A percentile compares a stretch with the other conserved stretches of the same genome.
These are phyloP conservation scores for Malurus elegans DNA, from an alignment of 2,113 vertebrate genomes.

Conservation along the genomic window DNA sequence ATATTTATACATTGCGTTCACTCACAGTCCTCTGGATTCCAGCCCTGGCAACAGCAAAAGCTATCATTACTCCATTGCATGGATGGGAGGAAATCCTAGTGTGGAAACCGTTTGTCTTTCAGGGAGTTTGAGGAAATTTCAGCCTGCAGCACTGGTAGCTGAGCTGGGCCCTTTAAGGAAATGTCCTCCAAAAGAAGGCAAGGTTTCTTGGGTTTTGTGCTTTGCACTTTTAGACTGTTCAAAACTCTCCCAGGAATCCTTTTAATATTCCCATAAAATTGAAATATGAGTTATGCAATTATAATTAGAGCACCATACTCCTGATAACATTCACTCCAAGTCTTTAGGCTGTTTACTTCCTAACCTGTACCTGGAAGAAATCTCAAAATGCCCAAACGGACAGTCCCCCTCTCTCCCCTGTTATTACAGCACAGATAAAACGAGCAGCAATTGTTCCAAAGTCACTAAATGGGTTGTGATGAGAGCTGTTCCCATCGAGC, in stretches of 20 bases:
- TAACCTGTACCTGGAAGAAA: background rate
- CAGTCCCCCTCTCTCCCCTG: background rate
- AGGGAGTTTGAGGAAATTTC: background rate
- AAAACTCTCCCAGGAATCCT: constrained; percentile 58
- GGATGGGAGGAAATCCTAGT: background rate
- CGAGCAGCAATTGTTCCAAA: background rate
- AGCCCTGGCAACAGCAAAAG: background rate
- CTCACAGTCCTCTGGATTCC: background rate
- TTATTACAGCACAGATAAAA: background rate
- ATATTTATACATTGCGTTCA: constrained; percentile 11
- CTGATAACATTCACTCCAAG: background rate
- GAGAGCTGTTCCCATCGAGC: background rate
- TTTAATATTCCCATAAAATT: constrained; percentile 71
- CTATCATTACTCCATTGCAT: background rate
- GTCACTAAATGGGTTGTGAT: background rate
- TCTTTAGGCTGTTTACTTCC: constrained; percentile 22
- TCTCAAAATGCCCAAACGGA: background rate
- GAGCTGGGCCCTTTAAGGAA: constrained; percentile 42
- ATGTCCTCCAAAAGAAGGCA: constrained; percentile 37
- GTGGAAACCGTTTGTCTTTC: background rate
- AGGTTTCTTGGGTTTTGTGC: constrained; percentile 23
- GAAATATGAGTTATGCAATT: constrained; percentile 55
- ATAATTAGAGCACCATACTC: constrained; percentile 62
- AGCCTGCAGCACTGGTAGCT: background rate
- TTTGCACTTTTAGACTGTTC: constrained; percentile 42